Percentiles rank a stretch among this genome's conserved stretches.
Conservation (phyloP, 1,140 invertebrate genomes). For the Neodiprion virginianus region DNA sequence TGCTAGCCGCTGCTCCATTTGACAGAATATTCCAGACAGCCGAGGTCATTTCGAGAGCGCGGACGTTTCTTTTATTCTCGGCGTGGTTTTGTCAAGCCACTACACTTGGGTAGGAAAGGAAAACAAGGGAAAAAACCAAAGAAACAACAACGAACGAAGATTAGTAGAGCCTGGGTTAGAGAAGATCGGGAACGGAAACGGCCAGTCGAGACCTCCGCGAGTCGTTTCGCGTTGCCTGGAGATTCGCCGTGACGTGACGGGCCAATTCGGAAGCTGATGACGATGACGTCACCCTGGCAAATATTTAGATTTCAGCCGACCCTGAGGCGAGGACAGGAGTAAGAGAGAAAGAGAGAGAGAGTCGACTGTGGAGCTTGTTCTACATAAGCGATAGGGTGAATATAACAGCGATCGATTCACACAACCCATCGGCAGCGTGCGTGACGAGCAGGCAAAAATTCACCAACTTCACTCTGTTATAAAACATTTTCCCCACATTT, state of each 20-base stretch:
- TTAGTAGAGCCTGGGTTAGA: too few species aligned
- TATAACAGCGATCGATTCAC: slow-evolving; percentile 3
- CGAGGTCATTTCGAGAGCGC: background rate
- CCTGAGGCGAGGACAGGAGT: slow-evolving; percentile 10
- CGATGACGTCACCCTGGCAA: slow-evolving; percentile 12
- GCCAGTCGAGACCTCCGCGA: background rate
- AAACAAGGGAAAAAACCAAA: too few species aligned
- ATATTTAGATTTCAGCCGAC: slow-evolving; percentile 10
- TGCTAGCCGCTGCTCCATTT: background rate
- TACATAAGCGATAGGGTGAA: background rate
- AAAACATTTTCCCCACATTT: too few species aligned
- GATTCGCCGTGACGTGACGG: background rate
- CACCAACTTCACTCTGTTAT: background rate
- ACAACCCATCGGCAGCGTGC: background rate
- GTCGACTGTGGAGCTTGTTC: background rate
- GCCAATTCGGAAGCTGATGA: slow-evolving; percentile 9
- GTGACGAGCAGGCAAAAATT: too few species aligned
- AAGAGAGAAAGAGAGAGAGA: slow-evolving; percentile 10
- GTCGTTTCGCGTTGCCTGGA: slow-evolving; percentile 5
- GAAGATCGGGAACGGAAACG: background rate
- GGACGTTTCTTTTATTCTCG: background rate
- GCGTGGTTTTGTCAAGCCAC: too few species aligned
- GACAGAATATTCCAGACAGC: background rate
- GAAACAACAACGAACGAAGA: too few species aligned
- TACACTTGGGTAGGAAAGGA: too few species aligned